phyloP scores from a whole-genome alignment of 1,140 invertebrate species.

The Chironomus striatipennis region DNA sequence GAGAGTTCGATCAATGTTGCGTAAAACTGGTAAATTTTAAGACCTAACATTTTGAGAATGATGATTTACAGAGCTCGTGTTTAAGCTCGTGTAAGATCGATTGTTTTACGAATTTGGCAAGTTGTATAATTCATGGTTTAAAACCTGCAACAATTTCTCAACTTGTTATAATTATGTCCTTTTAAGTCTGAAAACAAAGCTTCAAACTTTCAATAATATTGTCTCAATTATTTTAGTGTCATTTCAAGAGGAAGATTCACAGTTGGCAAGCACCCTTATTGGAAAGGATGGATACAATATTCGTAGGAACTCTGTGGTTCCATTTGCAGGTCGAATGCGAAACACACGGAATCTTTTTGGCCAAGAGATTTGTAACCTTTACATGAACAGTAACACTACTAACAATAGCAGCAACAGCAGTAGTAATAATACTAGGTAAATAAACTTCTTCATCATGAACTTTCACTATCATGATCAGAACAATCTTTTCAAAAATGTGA shows the following conservation, averaged over 20 bases:
- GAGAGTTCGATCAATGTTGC: conserved; percentile 30
- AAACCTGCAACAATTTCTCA: no score
- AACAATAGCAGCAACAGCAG: conserved; percentile 29
- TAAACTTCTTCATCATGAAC: no score
- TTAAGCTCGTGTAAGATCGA: no score
- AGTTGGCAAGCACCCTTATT: conserved; percentile 33
- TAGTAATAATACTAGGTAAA: conserved; percentile 5
- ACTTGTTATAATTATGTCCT: no score
- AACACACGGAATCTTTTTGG: conserved; percentile 6
- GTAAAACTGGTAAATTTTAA: conserved; percentile 40
- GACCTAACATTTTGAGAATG: no score
- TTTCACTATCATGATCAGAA: no score
- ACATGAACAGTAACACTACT: conserved; percentile 27
- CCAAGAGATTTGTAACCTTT: conserved; percentile 1
- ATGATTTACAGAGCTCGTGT: no score
- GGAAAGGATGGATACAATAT: conserved; percentile 39
- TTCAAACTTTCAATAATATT: not conserved
- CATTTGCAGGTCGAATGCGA: conserved; percentile 35
- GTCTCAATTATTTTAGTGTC: conserved; percentile 31
- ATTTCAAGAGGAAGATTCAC: conserved; percentile 40
- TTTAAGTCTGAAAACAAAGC: no score
- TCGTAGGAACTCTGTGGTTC: conserved; percentile 37
- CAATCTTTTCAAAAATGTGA: no score
- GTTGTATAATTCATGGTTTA: no score
- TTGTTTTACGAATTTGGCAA: no score